Conservation (phyloP, 1,140 invertebrate species). For the Nixonia krombeini region DNA sequence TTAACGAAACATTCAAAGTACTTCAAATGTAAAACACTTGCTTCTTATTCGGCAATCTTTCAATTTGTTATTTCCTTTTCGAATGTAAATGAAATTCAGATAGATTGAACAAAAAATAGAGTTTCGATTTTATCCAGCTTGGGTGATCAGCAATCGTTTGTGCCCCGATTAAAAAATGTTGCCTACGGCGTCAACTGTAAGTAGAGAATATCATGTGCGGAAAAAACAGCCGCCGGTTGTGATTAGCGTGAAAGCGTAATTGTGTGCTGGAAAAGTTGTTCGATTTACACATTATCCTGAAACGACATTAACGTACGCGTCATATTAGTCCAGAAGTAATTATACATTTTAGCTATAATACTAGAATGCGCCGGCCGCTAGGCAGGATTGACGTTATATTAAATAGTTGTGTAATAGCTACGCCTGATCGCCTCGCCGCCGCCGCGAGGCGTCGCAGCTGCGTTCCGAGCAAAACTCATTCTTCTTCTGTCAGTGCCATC, state of each 20-base stretch:
- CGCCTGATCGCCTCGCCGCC: constrained; percentile 27
- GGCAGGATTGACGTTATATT: constrained; percentile 35
- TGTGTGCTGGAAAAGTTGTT: constrained; percentile 26
- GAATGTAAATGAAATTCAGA: no score
- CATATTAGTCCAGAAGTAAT: constrained; percentile 35
- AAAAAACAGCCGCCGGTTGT: constrained; percentile 14
- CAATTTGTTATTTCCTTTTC: no score
- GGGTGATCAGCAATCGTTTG: no score
- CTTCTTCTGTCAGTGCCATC: constrained; percentile 35
- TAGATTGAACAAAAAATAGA: no score
- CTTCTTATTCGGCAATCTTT: no score
- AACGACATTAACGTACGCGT: constrained; percentile 38
- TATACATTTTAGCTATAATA: no score
- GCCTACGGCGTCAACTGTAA: neutral
- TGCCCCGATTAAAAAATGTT: neutral
- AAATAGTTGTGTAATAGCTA: constrained; percentile 24
- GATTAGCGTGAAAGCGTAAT: constrained; percentile 15
- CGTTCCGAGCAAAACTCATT: constrained; percentile 29
- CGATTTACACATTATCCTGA: constrained; percentile 29
- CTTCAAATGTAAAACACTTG: no score
- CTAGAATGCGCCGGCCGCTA: constrained; percentile 13
- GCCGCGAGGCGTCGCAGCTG: constrained; percentile 14
- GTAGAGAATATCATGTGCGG: neutral
- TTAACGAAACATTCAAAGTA: no score
- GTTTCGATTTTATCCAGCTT: no score